A percentile compares a stretch with the other conserved stretches of the same genome.
Conservation (phyloP, 1,140 invertebrate species). For the Bradysia coprophila region DNA sequence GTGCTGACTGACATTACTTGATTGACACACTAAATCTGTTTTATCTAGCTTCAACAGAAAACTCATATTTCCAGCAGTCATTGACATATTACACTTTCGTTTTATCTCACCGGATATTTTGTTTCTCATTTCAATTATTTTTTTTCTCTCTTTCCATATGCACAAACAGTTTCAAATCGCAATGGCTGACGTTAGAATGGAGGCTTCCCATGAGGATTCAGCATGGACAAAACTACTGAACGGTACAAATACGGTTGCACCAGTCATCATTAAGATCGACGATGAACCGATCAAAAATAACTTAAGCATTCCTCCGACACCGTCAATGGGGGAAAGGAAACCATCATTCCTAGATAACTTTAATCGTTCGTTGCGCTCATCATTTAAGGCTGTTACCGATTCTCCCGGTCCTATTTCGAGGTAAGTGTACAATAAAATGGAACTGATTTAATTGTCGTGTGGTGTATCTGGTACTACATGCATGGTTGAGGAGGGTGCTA, state of each 20-base stretch:
- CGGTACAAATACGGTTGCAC: neutral
- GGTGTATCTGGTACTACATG: too few relatives aligned
- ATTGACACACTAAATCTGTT: too few relatives aligned
- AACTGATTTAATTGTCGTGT: too few relatives aligned
- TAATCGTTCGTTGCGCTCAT: constrained; percentile 30
- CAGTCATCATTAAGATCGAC: neutral
- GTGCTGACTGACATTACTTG: too few relatives aligned
- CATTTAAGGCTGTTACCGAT: constrained; percentile 25
- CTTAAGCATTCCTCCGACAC: neutral
- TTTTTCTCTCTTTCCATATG: too few relatives aligned
- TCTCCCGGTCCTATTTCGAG: constrained; percentile 20
- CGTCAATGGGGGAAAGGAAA: constrained; percentile 8
- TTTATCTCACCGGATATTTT: too few relatives aligned
- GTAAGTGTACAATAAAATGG: constrained; percentile 13
- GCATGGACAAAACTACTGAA: neutral
- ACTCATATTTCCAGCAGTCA: too few relatives aligned
- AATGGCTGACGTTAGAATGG: neutral
- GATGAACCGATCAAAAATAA: neutral
- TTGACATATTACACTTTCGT: too few relatives aligned
- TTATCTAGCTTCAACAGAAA: too few relatives aligned
- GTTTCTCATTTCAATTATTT: too few relatives aligned
- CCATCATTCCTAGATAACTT: constrained; percentile 27
- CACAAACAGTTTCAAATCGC: too few relatives aligned
- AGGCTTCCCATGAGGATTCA: neutral
- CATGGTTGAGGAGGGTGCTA: too few relatives aligned